These are phyloP conservation scores for Limnephilus auricula DNA, from an alignment of 2,888 invertebrate genomes.

Conservation along the genomic window DNA sequence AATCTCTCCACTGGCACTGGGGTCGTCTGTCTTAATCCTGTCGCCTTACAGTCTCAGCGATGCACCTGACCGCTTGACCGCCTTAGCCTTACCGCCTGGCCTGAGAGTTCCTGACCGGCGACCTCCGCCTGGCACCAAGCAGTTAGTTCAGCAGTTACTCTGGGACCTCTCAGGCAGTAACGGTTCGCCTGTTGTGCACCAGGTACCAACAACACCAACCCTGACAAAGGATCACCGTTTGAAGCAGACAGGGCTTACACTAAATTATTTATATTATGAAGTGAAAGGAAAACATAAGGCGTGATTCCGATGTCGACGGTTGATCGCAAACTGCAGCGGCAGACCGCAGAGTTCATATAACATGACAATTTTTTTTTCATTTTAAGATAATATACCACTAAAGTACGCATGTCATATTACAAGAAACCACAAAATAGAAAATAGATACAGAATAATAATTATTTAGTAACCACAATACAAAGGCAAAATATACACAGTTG, in stretches of 20 bases:
- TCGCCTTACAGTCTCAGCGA: not conserved
- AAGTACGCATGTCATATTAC: too few species aligned
- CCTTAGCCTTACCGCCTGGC: not conserved
- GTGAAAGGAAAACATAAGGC: too few species aligned
- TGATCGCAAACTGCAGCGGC: too few species aligned
- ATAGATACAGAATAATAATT: too few species aligned
- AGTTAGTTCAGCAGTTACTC: not conserved
- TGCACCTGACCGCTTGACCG: not conserved
- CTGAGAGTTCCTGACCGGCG: not conserved
- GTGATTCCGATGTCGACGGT: too few species aligned
- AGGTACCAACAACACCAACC: not conserved
- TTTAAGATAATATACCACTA: too few species aligned
- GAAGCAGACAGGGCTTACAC: not conserved
- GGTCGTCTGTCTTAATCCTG: not conserved
- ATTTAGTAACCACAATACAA: too few species aligned
- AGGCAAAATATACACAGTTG: too few species aligned
- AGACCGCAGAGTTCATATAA: too few species aligned
- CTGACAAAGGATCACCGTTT: not conserved
- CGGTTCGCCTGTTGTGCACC: constrained; percentile 7
- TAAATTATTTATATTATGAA: not conserved
- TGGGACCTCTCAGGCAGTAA: constrained; percentile 9
- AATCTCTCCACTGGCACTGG: too few species aligned
- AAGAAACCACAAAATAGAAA: too few species aligned
- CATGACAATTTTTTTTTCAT: too few species aligned
- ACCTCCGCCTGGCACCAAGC: not conserved